Base-by-base conservation (phyloP, 2,888 invertebrate species). In the Chesias legatella region DNA sequence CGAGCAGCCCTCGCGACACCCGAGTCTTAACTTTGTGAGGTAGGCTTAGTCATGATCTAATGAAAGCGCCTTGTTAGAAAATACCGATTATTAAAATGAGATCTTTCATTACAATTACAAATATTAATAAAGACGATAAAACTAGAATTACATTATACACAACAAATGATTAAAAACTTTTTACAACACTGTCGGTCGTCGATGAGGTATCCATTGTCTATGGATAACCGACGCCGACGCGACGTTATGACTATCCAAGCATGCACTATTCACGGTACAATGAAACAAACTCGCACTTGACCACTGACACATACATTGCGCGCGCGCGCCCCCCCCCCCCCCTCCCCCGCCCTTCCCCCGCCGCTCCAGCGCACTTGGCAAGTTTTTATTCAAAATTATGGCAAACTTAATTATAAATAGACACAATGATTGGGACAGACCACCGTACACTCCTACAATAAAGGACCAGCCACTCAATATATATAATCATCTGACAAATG, bases 71-170 rank as follows among this genome's bases (percentile, higher is more conserved):
- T 86, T 86, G 88, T 88, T 86, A 88, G 79, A 84, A 85, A 88
- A 86, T 88, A 88, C 88, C 88, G 88, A 88, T 86, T 88, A 88
- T 85, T 88, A 84, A 86, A 86, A 88, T 88, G 88, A 88, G 88
- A 88, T 88, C 88, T 86, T 88, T 86, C 85, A 88, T 88, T 88
- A 86, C 78, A 88, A 83, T 84, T 88, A 86, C 81, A 79, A 84
- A 85, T 84, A 83, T 83, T 83, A 84, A 55, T 80, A 84, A 78
- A 85, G 79, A 81, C 78, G 77, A 79, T 86, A 82, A 79, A 85
- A 80, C 84, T 86, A 86, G 74, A 79, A 78, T 84, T 86, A 86
- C 81, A 83, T 80, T 79, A 82, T 77, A 88, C 83, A 86, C 83
- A 86, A 86, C 84, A 81, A 83, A 83, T 83, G 81, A 82, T 80